Evolutionary conservation across 2,797 vertebrate genomes (phyloP), one percentile per base, ranked within the genome.

Genomic region (Sebastes trivittatus): DNA sequence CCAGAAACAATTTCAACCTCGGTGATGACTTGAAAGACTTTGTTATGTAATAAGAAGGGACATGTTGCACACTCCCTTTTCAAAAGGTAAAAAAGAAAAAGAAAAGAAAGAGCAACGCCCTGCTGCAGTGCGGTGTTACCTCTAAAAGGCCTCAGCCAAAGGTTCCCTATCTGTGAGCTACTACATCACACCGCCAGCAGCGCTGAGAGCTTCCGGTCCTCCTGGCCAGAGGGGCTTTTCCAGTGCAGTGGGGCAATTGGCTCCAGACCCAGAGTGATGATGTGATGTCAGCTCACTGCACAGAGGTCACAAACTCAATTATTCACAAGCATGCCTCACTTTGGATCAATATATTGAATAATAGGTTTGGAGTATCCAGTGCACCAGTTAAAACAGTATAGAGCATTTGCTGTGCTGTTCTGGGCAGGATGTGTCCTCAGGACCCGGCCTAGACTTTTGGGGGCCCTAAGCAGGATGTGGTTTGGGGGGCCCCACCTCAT

Each of bases 301-400:
- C 36, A 77, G 55, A 87, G 86, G 86, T 86, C 78, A 87, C 76
- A 76, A 34, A 76, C 72, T 82, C 65, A 82, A 85, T 90, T 81
- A 89, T 87, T 88, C 81, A 85, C 64, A n/a, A 52, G 75, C 64
- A 65, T 62, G 75, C 42, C 68, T 86, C 38, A 18, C 65, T 82
- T 67, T 30, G 16, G 46, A 81, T 91, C 86, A 61, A 88, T 91
- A 74, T 46, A 86, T 84, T n/a, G 77, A 91, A 30, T 8, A 1
- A 68, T 22, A 32, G 23, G 25, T 80, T 83, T 54, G 42, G 49
- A 25, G 61, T 55, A 23, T 78, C 59, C 32, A 42, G 10, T 71
- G 65, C 42, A 60, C 54, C 59, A 71, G 23, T 30, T 72, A 42
- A 67, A 79, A 69, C 77, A 29, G 7, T 42, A 16, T 20, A 30